These are phyloP conservation scores for Ceratoteleas bidentatus DNA, from an alignment of 1,140 invertebrate genomes.

Conservation along the genomic window DNA sequence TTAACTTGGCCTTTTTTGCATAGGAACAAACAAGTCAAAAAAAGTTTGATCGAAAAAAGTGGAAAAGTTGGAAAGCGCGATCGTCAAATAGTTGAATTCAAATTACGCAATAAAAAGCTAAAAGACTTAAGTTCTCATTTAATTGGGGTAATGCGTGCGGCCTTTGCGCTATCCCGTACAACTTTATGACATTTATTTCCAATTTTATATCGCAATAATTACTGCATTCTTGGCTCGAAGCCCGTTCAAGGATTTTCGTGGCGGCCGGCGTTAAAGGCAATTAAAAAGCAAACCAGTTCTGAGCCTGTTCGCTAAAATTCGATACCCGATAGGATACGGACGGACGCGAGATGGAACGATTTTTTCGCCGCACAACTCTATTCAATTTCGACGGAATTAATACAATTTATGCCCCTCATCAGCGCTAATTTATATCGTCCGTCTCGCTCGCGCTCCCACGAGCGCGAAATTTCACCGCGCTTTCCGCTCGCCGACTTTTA, in stretches of 20 bases:
- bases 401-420: slow-evolving; percentile 47
- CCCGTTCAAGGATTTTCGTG: slow-evolving; percentile 61
- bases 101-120: no score
- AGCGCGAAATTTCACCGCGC: slow-evolving; percentile 3
- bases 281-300: slow-evolving; percentile 64
- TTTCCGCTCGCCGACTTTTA: slow-evolving; percentile 42
- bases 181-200: no score
- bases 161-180: no score
- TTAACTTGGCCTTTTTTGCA: no score
- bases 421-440: slow-evolving; percentile 41
- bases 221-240: no score
- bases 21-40: no score
- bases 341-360: slow-evolving; percentile 49
- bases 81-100: no score
- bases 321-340: slow-evolving; percentile 48
- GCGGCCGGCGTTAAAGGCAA: slow-evolving; percentile 58
- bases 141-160: no score
- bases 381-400: slow-evolving; percentile 50
- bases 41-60: no score
- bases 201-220: slow-evolving; percentile 61
- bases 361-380: slow-evolving; percentile 45
- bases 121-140: no score
- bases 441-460: slow-evolving; percentile 18
- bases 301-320: slow-evolving; percentile 53
- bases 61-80: no score